Conservation (phyloP, 2,113 vertebrate genomes). For the Pithys albifrons region DNA sequence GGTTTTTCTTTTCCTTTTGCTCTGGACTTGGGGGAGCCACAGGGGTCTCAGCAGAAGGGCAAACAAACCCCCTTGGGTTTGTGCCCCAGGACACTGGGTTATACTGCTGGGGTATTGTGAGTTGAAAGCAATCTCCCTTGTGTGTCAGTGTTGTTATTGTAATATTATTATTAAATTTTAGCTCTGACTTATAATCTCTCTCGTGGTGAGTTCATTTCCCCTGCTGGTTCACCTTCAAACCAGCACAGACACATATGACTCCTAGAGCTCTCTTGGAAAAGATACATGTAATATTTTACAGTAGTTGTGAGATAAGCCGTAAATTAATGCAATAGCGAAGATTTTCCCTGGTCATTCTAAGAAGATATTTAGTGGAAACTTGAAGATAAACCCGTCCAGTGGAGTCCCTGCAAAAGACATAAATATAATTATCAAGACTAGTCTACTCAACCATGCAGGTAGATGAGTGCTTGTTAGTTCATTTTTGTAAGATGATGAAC, state of each 20-base stretch:
- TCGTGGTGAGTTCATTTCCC: no score
- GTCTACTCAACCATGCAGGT: not conserved
- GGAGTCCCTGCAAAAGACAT: rapidly evolving
- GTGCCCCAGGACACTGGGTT: no score
- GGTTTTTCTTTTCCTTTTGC: no score
- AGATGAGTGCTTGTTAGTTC: not conserved
- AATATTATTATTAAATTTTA: no score
- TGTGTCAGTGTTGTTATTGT: no score
- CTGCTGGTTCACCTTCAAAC: no score
- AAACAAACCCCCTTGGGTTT: no score
- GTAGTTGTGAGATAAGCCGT: not conserved
- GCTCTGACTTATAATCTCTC: no score
- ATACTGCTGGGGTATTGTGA: no score
- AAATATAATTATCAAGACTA: not conserved
- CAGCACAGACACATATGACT: not conserved
- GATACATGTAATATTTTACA: not conserved
- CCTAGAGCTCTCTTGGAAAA: not conserved
- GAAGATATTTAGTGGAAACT: not conserved
- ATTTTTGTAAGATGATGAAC: not conserved
- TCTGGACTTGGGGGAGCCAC: no score
- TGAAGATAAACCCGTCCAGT: not conserved
- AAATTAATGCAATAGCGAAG: not conserved
- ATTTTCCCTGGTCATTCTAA: not conserved
- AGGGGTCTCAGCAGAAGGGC: no score
- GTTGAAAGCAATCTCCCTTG: no score